Evolutionary conservation across 2,888 invertebrate species (phyloP).

Genomic region (Rotaria macrura): DNA sequence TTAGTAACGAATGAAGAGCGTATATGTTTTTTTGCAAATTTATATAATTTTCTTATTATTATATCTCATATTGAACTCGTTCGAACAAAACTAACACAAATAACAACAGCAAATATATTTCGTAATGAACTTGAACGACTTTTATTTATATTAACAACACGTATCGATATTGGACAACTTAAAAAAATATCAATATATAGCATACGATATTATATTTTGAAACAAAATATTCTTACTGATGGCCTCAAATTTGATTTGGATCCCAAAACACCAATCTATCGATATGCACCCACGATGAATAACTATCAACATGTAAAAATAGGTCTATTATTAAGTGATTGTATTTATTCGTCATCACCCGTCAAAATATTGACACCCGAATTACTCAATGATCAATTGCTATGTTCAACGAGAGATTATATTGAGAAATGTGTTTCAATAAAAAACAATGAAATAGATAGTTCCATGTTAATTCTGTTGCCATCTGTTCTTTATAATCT

Average conservation of each 20-base stretch:
- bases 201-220: constrained; percentile 39
- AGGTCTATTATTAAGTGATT: constrained; percentile 40
- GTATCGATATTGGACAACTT: constrained; percentile 26
- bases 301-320: constrained; percentile 35
- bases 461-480: constrained; percentile 38
- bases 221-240: constrained; percentile 36
- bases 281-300: constrained; percentile 37
- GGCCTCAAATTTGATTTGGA: constrained; percentile 36
- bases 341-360: constrained; percentile 42
- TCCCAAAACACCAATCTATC: constrained; percentile 39
- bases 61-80: constrained; percentile 38
- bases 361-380: constrained; percentile 38
- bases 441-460: background rate
- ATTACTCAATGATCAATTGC: constrained; percentile 38
- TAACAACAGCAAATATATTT: constrained; percentile 15
- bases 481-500: constrained; percentile 37
- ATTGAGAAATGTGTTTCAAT: constrained; percentile 34
- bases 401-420: constrained; percentile 39
- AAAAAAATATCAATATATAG: constrained; percentile 40
- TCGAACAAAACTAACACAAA: background rate
- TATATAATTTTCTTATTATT: constrained; percentile 43
- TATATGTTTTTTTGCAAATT: constrained; percentile 44
- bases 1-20: constrained; percentile 38
- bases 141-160: constrained; percentile 24
- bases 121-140: constrained; percentile 22